Conservation (phyloP, 2,113 vertebrate species). For the Misgurnus mizolepis region DNA sequence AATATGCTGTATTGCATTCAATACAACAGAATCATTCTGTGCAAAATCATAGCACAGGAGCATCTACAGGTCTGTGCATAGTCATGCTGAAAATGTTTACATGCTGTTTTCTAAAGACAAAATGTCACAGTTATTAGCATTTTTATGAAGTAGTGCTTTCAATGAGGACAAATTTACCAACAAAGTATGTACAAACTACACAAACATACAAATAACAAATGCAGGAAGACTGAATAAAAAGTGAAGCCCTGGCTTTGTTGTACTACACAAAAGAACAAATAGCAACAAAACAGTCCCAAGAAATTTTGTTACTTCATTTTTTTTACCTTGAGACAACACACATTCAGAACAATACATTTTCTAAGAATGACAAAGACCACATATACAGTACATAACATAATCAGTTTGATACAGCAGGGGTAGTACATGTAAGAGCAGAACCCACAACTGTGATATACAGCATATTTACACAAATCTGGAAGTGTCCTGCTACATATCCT, state of each 20-base stretch:
- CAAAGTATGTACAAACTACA: conserved; percentile 65
- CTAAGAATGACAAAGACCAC: conserved; percentile 35
- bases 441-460: not conserved
- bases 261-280: conserved; percentile 56
- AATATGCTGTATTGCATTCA: conserved; percentile 56
- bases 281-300: conserved; percentile 54
- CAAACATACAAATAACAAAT: conserved; percentile 57
- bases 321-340: conserved; percentile 58
- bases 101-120: conserved; percentile 72
- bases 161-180: conserved; percentile 49
- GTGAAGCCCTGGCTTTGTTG: conserved; percentile 62
- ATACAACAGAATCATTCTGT: conserved; percentile 56
- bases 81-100: conserved; percentile 72
- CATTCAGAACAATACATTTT: conserved; percentile 38
- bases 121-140: conserved; percentile 53
- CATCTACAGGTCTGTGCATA: conserved; percentile 71
- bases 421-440: conserved; percentile 18
- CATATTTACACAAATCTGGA: conserved; percentile 50
- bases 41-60: conserved; percentile 62
- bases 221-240: conserved; percentile 66
- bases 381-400: conserved; percentile 4
- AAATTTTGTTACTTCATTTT: conserved; percentile 51
- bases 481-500: conserved; percentile 41
- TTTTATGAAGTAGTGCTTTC: conserved; percentile 55
- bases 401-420: conserved; percentile 22